A percentile compares a stretch with the other conserved stretches of the same genome.
These are phyloP conservation scores for Cyclophora punctaria DNA, from an alignment of 2,888 invertebrate genomes.

Conservation along the genomic window DNA sequence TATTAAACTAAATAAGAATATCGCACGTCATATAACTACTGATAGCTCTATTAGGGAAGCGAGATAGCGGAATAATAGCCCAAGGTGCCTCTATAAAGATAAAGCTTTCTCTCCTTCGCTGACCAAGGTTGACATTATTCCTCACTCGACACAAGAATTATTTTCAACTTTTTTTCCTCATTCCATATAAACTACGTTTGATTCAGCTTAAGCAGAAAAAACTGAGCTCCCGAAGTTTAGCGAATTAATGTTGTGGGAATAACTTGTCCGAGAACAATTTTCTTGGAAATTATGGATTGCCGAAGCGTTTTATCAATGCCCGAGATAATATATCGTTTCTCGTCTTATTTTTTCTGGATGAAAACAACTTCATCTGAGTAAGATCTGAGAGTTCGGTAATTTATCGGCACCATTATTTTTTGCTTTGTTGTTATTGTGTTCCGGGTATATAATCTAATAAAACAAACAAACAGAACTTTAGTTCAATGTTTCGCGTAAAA, in stretches of 20 bases:
- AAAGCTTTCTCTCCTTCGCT: conserved; percentile 28
- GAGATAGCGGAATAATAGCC: conserved; percentile 33
- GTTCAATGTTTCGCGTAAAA: background rate
- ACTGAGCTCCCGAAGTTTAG: conserved; percentile 21
- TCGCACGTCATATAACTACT: conserved; percentile 20
- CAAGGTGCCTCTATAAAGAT: conserved; percentile 34
- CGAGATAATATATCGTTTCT: conserved; percentile 35
- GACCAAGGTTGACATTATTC: conserved; percentile 30
- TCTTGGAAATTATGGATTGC: conserved; percentile 41
- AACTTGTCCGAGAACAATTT: conserved; percentile 36
- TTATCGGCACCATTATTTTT: conserved; percentile 21
- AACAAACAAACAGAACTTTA: background rate
- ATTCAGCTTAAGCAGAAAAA: conserved; percentile 9
- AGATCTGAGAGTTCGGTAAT: conserved; percentile 21
- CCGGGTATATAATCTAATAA: conserved; percentile 16
- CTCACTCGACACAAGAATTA: conserved; percentile 16
- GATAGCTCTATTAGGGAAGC: conserved; percentile 23
- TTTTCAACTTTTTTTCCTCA: conserved; percentile 13
- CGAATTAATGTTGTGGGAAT: conserved; percentile 33
- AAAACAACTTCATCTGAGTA: conserved; percentile 35
- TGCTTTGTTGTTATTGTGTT: conserved; percentile 17
- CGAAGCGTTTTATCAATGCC: conserved; percentile 47
- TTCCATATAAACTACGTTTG: conserved; percentile 1
- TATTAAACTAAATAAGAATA: conserved; percentile 12
- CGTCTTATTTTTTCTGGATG: conserved; percentile 22